A percentile compares a stretch with the other conserved stretches of the same genome.
These are phyloP conservation scores for Bellardia pandia DNA, from an alignment of 2,888 invertebrate species.

Conservation along the genomic window DNA sequence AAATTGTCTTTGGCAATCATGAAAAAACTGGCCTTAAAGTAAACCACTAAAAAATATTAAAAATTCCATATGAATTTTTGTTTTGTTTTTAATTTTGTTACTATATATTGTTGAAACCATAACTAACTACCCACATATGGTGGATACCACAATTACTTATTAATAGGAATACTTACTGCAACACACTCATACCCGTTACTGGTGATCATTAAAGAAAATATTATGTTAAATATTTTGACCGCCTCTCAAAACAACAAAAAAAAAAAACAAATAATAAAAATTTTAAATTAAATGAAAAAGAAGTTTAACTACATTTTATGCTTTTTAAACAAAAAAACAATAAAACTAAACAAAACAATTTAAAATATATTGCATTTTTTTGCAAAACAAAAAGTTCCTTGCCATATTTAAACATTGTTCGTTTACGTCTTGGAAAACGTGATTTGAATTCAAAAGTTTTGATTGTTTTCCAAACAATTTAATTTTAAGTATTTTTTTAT, in stretches of 20 bases:
- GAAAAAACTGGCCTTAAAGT: conserved; percentile 23
- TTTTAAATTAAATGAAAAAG: conserved; percentile 36
- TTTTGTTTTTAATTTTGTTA: conserved; percentile 29
- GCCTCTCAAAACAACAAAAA: conserved; percentile 36
- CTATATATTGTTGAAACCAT: conserved; percentile 29
- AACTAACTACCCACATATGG: conserved; percentile 68
- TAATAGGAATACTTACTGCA: conserved; percentile 11
- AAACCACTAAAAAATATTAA: conserved; percentile 11
- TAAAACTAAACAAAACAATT: conserved; percentile 8
- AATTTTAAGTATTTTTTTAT: conserved; percentile 12
- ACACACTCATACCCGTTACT: not conserved
- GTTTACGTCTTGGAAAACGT: conserved; percentile 49
- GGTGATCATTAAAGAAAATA: conserved; percentile 68
- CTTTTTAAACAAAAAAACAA: not conserved
- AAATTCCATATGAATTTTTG: conserved; percentile 34
- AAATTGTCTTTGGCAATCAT: conserved; percentile 18
- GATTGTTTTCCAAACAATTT: conserved; percentile 38
- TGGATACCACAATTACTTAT: conserved; percentile 1
- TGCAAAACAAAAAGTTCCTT: not conserved
- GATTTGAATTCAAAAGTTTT: conserved; percentile 60
- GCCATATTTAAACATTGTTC: conserved; percentile 49
- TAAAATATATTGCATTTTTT: conserved; percentile 39
- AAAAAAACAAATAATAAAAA: conserved; percentile 10
- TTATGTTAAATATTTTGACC: conserved; percentile 67
- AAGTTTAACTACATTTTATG: conserved; percentile 47